A percentile compares a stretch with the other conserved stretches of the same genome.
phyloP scores from a whole-genome alignment of 2,888 invertebrate species.

The Drosophila falleni region DNA sequence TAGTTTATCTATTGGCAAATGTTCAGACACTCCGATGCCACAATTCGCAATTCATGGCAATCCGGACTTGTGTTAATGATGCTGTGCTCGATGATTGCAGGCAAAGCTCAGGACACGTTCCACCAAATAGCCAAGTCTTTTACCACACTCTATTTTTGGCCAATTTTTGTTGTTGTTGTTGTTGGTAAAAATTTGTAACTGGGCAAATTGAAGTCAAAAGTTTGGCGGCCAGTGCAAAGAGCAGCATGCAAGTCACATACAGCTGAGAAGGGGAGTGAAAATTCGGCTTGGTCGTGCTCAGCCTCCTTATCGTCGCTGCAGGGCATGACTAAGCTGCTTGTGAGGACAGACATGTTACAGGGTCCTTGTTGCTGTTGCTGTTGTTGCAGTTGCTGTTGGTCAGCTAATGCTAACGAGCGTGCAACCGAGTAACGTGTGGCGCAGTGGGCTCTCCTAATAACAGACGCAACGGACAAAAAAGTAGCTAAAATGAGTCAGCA shows the following conservation, averaged over 20 bases:
- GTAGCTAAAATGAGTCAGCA: background rate
- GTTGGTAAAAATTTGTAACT: constrained; percentile 59
- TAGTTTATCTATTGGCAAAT: background rate
- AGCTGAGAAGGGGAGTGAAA: constrained; percentile 19
- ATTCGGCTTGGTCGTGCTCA: constrained; percentile 29
- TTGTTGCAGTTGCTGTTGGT: constrained; percentile 39
- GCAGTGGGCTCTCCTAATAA: constrained; percentile 57
- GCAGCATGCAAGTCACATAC: constrained; percentile 73
- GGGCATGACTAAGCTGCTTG: constrained; percentile 49
- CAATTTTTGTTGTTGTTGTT: constrained; percentile 13
- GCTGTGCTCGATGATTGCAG: constrained; percentile 46
- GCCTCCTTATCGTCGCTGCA: constrained; percentile 20
- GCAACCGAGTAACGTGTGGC: constrained; percentile 44
- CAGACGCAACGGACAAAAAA: constrained; percentile 20
- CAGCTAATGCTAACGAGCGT: constrained; percentile 69
- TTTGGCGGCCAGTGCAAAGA: constrained; percentile 60
- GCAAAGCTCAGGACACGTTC: constrained; percentile 51
- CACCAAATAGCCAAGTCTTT: constrained; percentile 57
- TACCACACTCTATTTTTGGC: constrained; percentile 55
- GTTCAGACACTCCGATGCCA: background rate
- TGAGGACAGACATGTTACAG: constrained; percentile 22
- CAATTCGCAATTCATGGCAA: background rate
- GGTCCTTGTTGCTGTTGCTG: constrained; percentile 33
- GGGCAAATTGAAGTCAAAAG: constrained; percentile 75
- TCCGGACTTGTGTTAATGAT: constrained; percentile 27